Percentiles rank a stretch among this genome's conserved stretches.
Evolutionary conservation across 2,888 invertebrate genomes (phyloP).

Genomic region (Pandemis cinnamomeana): DNA sequence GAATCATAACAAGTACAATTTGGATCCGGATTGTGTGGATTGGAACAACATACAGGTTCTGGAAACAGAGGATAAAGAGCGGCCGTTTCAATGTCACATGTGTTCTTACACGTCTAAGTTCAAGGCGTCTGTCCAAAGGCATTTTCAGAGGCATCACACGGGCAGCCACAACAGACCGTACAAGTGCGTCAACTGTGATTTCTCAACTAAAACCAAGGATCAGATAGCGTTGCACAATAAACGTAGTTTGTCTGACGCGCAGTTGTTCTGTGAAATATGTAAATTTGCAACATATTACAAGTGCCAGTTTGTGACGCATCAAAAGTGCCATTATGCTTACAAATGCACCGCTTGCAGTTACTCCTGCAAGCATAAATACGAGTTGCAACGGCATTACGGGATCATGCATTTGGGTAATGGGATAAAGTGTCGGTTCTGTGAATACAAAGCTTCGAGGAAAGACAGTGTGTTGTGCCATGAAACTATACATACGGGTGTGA

Average conservation of each 20-base stretch:
- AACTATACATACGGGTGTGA: slow-evolving; percentile 63
- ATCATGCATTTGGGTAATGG: slow-evolving; percentile 61
- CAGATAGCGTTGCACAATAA: slow-evolving; percentile 70
- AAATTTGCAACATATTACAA: slow-evolving; percentile 60
- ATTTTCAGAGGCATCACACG: slow-evolving; percentile 70
- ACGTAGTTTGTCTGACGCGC: slow-evolving; percentile 54
- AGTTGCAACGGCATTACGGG: slow-evolving; percentile 63
- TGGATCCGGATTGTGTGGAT: slow-evolving; percentile 60
- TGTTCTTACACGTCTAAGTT: slow-evolving; percentile 65
- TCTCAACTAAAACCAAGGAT: slow-evolving; percentile 72
- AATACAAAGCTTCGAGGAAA: slow-evolving; percentile 58
- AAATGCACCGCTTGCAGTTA: slow-evolving; percentile 63
- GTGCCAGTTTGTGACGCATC: slow-evolving; percentile 64
- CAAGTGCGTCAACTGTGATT: slow-evolving; percentile 69
- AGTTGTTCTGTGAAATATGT: slow-evolving; percentile 56
- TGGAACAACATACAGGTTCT: slow-evolving; percentile 66
- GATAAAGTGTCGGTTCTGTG: slow-evolving; percentile 64
- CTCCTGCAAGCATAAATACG: slow-evolving; percentile 63
- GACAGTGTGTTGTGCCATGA: slow-evolving; percentile 65
- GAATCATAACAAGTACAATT: slow-evolving; percentile 53
- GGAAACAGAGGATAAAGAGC: slow-evolving; percentile 57
- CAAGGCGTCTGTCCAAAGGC: slow-evolving; percentile 70
- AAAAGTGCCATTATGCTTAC: slow-evolving; percentile 62
- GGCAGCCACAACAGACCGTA: slow-evolving; percentile 61
- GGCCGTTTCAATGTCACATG: slow-evolving; percentile 63